phyloP scores from a whole-genome alignment of 2,888 invertebrate genomes.

The Autographa gamma region DNA sequence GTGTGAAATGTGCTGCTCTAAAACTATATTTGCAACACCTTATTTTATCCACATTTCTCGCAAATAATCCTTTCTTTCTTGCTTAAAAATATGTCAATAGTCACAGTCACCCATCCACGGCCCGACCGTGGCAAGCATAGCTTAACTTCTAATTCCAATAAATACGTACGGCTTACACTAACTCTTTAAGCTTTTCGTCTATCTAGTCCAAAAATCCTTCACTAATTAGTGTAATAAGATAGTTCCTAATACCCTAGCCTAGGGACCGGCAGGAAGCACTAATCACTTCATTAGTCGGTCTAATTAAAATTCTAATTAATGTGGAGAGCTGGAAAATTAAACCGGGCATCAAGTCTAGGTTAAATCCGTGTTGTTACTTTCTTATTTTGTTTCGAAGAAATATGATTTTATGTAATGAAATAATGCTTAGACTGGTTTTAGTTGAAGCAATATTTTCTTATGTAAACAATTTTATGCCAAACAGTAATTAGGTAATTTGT shows the following conservation, averaged over 20 bases:
- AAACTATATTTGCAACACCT: no score
- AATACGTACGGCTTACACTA: neutral
- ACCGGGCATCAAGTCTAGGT: conserved; percentile 9
- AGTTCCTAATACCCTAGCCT: conserved; percentile 10
- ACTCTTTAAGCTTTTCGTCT: neutral
- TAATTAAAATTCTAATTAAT: conserved; percentile 57
- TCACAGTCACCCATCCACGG: no score
- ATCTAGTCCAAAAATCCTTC: neutral
- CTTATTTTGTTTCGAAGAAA: neutral
- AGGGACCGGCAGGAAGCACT: conserved; percentile 20
- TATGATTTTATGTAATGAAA: neutral
- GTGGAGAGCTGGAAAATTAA: conserved; percentile 44
- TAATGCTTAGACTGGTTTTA: neutral
- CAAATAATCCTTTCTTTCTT: no score
- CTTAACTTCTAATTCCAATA: no score
- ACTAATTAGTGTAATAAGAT: conserved; percentile 28
- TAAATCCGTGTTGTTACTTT: conserved; percentile 8
- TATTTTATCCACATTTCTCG: no score
- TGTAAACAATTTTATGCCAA: no score
- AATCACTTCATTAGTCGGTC: conserved; percentile 32
- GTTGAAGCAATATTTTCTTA: no score
- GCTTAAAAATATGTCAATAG: no score
- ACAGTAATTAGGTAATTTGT: no score
- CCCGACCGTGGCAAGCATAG: no score
- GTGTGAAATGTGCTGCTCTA: no score